Percentiles rank a stretch among this genome's conserved stretches.
Evolutionary conservation across 2,113 vertebrate species (phyloP).

Genomic region (Lontra canadensis): DNA sequence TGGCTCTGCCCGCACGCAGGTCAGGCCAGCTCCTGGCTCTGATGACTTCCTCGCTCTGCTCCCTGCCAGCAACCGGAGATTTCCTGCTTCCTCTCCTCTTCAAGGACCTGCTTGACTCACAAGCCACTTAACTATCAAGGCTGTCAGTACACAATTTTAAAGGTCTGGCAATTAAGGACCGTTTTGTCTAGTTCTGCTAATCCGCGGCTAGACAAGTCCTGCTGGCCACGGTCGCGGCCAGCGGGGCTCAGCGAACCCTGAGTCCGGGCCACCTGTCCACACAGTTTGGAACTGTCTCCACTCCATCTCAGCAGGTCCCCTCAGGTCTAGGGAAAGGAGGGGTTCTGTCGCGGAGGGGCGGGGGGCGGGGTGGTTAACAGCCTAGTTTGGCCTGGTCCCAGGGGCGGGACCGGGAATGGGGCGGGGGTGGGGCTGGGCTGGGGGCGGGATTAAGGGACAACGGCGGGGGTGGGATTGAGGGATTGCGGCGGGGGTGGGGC

Average conservation of each 20-base stretch:
- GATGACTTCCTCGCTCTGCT: background rate
- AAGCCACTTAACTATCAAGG: background rate
- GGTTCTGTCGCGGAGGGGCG: background rate
- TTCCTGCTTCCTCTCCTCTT: background rate
- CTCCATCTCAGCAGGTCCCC: background rate
- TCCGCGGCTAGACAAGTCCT: background rate
- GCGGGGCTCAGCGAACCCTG: background rate
- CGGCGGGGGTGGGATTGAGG: no score
- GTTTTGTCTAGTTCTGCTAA: slow-evolving; percentile 16
- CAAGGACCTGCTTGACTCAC: background rate
- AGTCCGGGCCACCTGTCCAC: slow-evolving; percentile 34
- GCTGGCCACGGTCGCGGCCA: background rate
- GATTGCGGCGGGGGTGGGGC: no score
- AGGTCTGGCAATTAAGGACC: background rate
- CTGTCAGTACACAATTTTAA: background rate
- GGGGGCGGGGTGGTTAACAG: background rate
- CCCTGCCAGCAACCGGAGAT: background rate
- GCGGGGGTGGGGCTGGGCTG: no score
- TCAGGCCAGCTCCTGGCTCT: background rate
- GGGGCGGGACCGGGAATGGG: background rate
- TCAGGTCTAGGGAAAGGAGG: background rate
- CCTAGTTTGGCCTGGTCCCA: background rate
- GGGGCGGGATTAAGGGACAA: background rate
- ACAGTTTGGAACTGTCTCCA: background rate
- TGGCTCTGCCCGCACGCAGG: no score